Evolutionary conservation across 2,797 vertebrate species (phyloP).

Genomic region (Sebastes hubbsi): DNA sequence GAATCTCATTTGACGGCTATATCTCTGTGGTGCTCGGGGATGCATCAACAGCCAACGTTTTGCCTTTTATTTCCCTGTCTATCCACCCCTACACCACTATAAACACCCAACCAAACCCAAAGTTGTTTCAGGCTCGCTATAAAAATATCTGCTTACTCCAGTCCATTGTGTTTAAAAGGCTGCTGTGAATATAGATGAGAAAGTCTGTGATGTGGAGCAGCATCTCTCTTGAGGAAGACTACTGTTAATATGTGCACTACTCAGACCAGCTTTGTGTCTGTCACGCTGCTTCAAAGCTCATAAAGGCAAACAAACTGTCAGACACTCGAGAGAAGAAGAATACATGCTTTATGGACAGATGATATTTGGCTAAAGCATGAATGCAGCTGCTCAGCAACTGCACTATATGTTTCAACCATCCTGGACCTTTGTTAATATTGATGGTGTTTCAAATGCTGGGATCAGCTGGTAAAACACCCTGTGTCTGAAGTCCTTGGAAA

Average conservation of each 20-base stretch:
- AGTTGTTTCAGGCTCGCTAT: constrained; percentile 4
- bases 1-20: constrained; percentile 19
- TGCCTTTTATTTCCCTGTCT: constrained; percentile 34
- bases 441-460: not conserved
- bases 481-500: not conserved
- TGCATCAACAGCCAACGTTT: constrained; percentile 3
- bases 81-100: not conserved
- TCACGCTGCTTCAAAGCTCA: not conserved
- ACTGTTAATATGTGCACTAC: not conserved
- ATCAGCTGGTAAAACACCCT: not conserved
- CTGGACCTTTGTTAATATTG: not conserved
- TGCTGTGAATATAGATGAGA: constrained; percentile 22
- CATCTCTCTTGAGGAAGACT: not conserved
- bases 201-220: constrained; percentile 1
- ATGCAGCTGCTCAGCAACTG: not conserved
- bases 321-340: not conserved
- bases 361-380: not conserved
- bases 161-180: constrained; percentile 18
- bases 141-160: constrained; percentile 14
- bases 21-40: constrained; percentile 9
- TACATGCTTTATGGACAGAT: not conserved
- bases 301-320: not conserved
- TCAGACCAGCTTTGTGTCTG: constrained; percentile 5
- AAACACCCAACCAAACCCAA: constrained; percentile 14
- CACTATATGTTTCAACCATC: not conserved